Evolutionary conservation across 2,888 invertebrate species (phyloP).

Genomic region (Epinotia brunnichana): DNA sequence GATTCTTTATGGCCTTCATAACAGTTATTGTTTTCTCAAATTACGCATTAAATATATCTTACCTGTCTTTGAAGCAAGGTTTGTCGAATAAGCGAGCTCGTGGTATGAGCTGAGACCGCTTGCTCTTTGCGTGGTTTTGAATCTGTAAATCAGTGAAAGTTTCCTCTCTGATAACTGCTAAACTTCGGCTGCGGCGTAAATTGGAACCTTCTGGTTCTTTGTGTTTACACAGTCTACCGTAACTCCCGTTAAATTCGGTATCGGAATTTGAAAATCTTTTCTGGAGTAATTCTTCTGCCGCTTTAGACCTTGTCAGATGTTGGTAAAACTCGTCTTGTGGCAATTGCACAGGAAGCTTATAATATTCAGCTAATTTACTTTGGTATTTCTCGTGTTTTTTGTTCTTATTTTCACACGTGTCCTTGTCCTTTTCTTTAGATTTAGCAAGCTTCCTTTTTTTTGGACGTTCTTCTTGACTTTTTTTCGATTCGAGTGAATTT

Average conservation of each 20-base stretch:
- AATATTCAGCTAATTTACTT: conserved; percentile 79
- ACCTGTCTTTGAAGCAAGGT: conserved; percentile 89
- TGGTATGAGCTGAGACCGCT: conserved; percentile 90
- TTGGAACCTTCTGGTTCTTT: conserved; percentile 81
- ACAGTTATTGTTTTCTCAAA: too few species aligned
- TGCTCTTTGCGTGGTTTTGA: conserved; percentile 85
- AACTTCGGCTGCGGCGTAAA: conserved; percentile 87
- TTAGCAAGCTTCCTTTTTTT: conserved; percentile 77
- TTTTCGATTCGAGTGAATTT: conserved; percentile 73
- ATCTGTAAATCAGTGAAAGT: conserved; percentile 88
- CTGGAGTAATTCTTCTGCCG: conserved; percentile 76
- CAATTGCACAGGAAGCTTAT: conserved; percentile 75
- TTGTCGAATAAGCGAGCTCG: conserved; percentile 91
- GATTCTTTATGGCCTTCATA: too few species aligned
- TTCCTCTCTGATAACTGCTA: conserved; percentile 91
- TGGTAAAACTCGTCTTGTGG: conserved; percentile 82
- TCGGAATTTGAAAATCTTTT: conserved; percentile 78
- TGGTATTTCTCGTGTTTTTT: conserved; percentile 80
- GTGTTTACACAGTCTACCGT: conserved; percentile 79
- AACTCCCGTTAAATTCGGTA: conserved; percentile 77
- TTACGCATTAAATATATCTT: conserved; percentile 49
- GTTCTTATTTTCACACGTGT: conserved; percentile 65
- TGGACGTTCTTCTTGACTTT: conserved; percentile 75
- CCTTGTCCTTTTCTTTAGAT: conserved; percentile 68
- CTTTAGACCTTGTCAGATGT: conserved; percentile 76